Evolutionary conservation across 2,888 invertebrate genomes (phyloP).

Genomic region (Lysandra coridon): DNA sequence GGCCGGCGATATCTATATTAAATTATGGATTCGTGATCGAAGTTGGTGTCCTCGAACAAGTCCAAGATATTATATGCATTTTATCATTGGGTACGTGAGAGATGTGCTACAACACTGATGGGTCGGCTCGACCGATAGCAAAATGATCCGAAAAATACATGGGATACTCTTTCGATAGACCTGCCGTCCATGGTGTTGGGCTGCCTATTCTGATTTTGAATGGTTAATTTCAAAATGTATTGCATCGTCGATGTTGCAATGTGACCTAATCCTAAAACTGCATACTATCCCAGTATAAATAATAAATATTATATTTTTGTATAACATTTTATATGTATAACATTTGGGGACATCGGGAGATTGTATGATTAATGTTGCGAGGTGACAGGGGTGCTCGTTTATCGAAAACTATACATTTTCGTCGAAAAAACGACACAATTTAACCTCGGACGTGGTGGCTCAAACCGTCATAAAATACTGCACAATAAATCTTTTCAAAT

Average conservation of each 20-base stretch:
- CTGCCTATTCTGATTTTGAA: no score
- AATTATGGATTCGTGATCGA: conserved; percentile 17
- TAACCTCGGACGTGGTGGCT: conserved; percentile 4
- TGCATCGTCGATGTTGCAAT: no score
- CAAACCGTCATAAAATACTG: neutral
- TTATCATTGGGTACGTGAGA: neutral
- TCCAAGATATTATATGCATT: neutral
- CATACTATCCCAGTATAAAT: neutral
- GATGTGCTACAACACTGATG: neutral
- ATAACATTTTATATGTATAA: neutral
- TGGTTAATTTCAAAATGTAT: no score
- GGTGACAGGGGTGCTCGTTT: conserved; percentile 1
- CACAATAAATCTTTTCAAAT: neutral
- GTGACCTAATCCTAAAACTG: neutral
- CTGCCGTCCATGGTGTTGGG: no score
- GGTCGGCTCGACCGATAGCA: neutral
- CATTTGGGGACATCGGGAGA: neutral
- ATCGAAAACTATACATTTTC: conserved; percentile 10
- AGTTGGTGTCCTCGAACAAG: neutral
- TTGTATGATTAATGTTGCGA: conserved; percentile 5
- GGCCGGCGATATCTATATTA: neutral
- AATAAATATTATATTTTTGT: neutral
- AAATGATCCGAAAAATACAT: no score
- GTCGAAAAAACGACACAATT: conserved; percentile 1
- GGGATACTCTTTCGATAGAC: no score